These are phyloP conservation scores for Pogoniulus pusillus DNA, from an alignment of 2,797 vertebrate genomes.

Conservation along the genomic window DNA sequence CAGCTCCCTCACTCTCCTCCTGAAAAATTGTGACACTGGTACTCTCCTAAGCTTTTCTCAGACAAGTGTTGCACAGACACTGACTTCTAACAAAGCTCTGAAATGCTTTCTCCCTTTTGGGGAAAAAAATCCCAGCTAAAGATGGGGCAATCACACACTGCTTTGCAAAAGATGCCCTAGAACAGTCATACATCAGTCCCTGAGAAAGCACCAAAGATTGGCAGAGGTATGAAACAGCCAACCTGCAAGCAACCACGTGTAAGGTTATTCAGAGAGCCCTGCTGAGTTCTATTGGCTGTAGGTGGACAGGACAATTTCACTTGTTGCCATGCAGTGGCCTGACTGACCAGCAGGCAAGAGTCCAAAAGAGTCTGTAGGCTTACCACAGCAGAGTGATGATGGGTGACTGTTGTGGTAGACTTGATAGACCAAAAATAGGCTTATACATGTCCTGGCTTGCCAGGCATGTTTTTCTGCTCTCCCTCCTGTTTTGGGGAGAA, in stretches of 20 bases:
- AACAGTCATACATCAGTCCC: rapidly evolving
- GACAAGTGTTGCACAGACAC: background rate
- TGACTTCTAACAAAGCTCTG: background rate
- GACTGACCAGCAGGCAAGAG: background rate
- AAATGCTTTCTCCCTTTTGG: background rate
- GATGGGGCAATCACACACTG: background rate
- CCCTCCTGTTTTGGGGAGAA: too few relatives aligned
- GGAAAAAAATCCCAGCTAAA: background rate
- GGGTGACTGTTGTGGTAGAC: too few relatives aligned
- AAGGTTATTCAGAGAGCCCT: background rate
- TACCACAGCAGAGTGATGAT: background rate
- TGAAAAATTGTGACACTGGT: background rate
- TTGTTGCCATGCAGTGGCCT: background rate
- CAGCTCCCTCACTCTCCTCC: background rate
- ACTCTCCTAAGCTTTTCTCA: background rate
- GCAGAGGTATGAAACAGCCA: background rate
- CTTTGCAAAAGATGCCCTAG: background rate
- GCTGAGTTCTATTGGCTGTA: background rate
- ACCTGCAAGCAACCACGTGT: background rate
- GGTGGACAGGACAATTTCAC: background rate
- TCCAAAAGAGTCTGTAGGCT: background rate
- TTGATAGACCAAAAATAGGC: too few relatives aligned
- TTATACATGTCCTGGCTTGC: too few relatives aligned
- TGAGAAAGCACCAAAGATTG: background rate
- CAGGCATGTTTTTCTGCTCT: too few relatives aligned